phyloP scores from a whole-genome alignment of 1,140 invertebrate genomes.

The Platyura marginata region DNA sequence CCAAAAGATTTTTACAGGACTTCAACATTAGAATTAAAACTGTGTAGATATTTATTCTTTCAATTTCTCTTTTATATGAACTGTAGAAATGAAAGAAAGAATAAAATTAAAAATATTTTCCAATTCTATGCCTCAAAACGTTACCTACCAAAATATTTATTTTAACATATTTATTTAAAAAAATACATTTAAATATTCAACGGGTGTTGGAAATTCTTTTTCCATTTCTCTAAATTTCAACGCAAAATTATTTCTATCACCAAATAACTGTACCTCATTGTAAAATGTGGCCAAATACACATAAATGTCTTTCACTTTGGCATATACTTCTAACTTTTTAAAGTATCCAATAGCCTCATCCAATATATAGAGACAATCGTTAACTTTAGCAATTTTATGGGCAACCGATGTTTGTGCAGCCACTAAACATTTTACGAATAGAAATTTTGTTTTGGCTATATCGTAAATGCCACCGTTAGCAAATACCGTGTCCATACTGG shows the following conservation, averaged over 20 bases:
- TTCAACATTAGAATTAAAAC: too few relatives aligned
- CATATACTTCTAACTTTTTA: constrained; percentile 49
- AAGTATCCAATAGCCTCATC: constrained; percentile 46
- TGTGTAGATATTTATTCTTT: too few relatives aligned
- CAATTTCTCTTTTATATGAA: too few relatives aligned
- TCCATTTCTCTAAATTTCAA: constrained; percentile 50
- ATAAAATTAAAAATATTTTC: too few relatives aligned
- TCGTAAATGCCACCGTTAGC: constrained; percentile 68
- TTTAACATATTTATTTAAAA: constrained; percentile 2
- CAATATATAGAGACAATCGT: constrained; percentile 43
- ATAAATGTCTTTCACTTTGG: constrained; percentile 45
- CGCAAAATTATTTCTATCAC: constrained; percentile 50
- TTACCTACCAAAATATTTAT: background rate
- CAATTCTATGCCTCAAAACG: background rate
- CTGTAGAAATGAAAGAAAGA: too few relatives aligned
- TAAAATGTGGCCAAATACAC: constrained; percentile 41
- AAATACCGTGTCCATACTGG: constrained; percentile 48
- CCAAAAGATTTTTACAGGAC: too few relatives aligned
- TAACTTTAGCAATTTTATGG: constrained; percentile 30
- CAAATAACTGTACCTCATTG: constrained; percentile 40
- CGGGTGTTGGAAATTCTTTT: constrained; percentile 33
- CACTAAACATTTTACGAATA: constrained; percentile 43
- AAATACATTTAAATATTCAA: constrained; percentile 17
- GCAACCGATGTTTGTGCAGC: constrained; percentile 31
- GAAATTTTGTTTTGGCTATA: constrained; percentile 35